Evolutionary conservation across 2,888 invertebrate genomes (phyloP).

Genomic region (Listrodromus nycthemerus): DNA sequence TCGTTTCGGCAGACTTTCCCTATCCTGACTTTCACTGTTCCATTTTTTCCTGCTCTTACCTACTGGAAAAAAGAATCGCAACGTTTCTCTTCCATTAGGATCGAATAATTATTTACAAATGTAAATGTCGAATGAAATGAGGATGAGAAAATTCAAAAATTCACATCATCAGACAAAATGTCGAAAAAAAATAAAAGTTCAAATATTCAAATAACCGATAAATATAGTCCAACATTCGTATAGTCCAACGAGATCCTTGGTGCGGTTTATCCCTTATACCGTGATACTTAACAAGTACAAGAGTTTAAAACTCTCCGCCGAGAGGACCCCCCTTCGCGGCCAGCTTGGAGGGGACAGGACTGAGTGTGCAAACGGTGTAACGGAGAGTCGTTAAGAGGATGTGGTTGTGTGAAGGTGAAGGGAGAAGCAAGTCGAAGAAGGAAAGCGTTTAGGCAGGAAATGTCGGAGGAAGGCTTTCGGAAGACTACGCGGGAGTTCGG

Average conservation of each 20-base stretch:
- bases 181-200: not conserved
- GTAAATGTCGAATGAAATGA: not conserved
- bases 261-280: not conserved
- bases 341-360: not conserved
- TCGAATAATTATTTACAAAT: not conserved
- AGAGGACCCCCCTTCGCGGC: not conserved
- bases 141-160: not conserved
- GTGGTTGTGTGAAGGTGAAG: not conserved
- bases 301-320: conserved; percentile 9
- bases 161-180: not conserved
- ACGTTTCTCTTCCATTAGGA: not conserved
- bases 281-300: conserved; percentile 8
- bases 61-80: too few species aligned
- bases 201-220: not conserved
- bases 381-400: not conserved
- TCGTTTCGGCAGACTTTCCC: too few species aligned
- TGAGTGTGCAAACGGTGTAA: conserved; percentile 8
- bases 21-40: too few species aligned
- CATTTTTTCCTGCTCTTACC: too few species aligned
- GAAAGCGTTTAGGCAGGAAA: conserved; percentile 35
- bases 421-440: not conserved
- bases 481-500: conserved; percentile 7
- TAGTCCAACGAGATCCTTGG: not conserved
- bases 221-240: not conserved
- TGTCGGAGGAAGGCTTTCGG: conserved; percentile 4